Evolutionary conservation across 2,797 vertebrate genomes (phyloP), one percentile per base, ranked within the genome.

Genomic region (Paratrypauchen microcephalus): DNA sequence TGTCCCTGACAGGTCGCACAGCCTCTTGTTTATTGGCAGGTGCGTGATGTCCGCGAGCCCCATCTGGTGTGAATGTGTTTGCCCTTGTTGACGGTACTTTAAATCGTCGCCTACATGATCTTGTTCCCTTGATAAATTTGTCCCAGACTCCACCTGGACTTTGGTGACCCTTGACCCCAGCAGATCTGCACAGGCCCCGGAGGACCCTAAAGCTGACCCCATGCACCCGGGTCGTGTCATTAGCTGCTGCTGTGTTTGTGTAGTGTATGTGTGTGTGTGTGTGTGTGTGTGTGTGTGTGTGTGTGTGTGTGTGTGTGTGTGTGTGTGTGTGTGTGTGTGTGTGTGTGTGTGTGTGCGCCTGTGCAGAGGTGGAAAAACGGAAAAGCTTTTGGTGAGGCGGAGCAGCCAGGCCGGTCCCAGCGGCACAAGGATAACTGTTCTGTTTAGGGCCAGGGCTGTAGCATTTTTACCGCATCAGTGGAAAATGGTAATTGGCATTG

Each of bases 11-110:
- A 63, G 81, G 45, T 65, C 63, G 65, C 18, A 65, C 30, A 28
- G 60, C 71, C 76, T 72, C 76, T 78, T 72, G 32, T 73, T 80
- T 82, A 82, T 87, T 88, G 88, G 82, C 92, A 92, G 88, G 89
- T 91, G 88, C 89, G 79, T 77, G 83, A 72, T 76, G 91, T 93
- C 92, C 89, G 72, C 70, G 76, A 76, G 84, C 74, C 86, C 76
- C 91, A 91, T 90, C 91, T 92, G 91, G 81, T 68, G 71, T 87
- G 89, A 88, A 89, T 91, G 90, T 89, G 92, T 89, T 89, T 91
- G 90, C 91, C 90, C 90, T 89, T 76, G 84, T 83, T 94, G 93
- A 92, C 85, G 90, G 89, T 82, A 87, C 92, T 90, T 94, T 93
- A 94, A 94, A 93, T 91, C 91, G 66, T 6, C 63, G 74, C 80